Evolutionary conservation across 1,140 invertebrate species (phyloP), one percentile per base, ranked within the genome.

Genomic region (Drosophila equinoxialis): DNA sequence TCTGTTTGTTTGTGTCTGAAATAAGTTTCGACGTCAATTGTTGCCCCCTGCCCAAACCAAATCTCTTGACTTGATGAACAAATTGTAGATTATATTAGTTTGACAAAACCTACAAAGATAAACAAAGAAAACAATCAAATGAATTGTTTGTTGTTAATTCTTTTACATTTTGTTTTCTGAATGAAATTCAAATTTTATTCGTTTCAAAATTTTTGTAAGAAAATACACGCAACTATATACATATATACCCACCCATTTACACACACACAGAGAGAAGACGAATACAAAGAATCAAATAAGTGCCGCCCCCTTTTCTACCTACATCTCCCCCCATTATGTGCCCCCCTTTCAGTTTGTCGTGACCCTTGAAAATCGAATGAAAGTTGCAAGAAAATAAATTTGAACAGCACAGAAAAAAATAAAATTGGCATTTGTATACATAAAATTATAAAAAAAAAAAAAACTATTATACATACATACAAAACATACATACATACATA

Each of bases 361-460:
- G 14, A 8, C 30, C 17, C 10, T 20, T 23, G 11, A 4, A 51
- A 55, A 51, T 33, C 11, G 57, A 57, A 35, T 62, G 20, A 54
- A 71, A 66, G 14, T 17, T 13, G 35, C 13, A 45, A 37, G 10
- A 51, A 55, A 33, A 55, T 7, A 35, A 39, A 39, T 39, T 48
- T 8, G 1, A 51, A 51, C 57, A 64, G 61, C 65, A 79, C 62
- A 76, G 37, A 81, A 51, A 51, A 39, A 51, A 39, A 30, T 11
- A 2, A 11, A 51, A 51, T 77, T 80, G 78, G 79, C 68, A 76
- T 68, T 69, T 65, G 60, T 71, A 45, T 51, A 77, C 63, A 51
- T 51, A 59, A 48, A 57, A 59, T 37, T 54, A 67, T 60, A 60
- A 17, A 37, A 41, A 20, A 65, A 4, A n/a, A 17, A 8, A 51